A percentile compares a stretch with the other conserved stretches of the same genome.
These are phyloP conservation scores for Nasonia giraulti DNA, from an alignment of 1,140 invertebrate species.

Conservation along the genomic window DNA sequence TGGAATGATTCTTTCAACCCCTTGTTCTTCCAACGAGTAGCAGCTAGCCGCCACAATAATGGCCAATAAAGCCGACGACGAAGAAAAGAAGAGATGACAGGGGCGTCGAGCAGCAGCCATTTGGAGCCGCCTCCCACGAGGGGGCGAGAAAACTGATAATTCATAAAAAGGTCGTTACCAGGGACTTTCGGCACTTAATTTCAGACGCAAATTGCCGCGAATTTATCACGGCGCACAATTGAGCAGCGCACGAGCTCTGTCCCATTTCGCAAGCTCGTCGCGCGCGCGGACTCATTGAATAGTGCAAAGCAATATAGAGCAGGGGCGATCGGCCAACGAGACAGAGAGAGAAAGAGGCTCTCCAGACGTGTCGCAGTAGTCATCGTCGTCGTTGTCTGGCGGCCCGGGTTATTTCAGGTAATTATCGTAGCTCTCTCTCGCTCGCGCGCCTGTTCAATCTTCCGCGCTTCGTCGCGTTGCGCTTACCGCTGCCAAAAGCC, in stretches of 20 bases:
- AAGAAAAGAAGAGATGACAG: neutral
- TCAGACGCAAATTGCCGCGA: conserved; percentile 42
- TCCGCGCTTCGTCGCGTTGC: conserved; percentile 44
- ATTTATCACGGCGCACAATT: conserved; percentile 46
- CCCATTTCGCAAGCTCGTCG: neutral
- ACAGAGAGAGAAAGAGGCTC: neutral
- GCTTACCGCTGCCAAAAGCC: conserved; percentile 50
- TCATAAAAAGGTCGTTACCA: conserved; percentile 46
- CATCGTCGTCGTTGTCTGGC: neutral
- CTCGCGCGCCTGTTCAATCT: conserved; percentile 43
- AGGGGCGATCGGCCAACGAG: conserved; percentile 18
- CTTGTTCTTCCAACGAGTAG: neutral
- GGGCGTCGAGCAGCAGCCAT: neutral
- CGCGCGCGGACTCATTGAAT: conserved; percentile 22
- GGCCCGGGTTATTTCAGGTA: conserved; percentile 43
- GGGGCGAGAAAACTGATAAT: conserved; percentile 42
- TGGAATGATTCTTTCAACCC: no score
- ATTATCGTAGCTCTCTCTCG: conserved; percentile 42
- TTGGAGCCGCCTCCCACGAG: conserved; percentile 4
- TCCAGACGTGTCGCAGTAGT: neutral
- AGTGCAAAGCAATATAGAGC: conserved; percentile 3
- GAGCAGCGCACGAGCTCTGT: neutral
- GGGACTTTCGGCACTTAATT: conserved; percentile 45
- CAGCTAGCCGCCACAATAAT: neutral
- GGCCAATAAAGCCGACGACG: neutral